A percentile compares a stretch with the other conserved stretches of the same genome.
phyloP scores from a whole-genome alignment of 1,140 invertebrate genomes.

The Berghia stephanieae region DNA sequence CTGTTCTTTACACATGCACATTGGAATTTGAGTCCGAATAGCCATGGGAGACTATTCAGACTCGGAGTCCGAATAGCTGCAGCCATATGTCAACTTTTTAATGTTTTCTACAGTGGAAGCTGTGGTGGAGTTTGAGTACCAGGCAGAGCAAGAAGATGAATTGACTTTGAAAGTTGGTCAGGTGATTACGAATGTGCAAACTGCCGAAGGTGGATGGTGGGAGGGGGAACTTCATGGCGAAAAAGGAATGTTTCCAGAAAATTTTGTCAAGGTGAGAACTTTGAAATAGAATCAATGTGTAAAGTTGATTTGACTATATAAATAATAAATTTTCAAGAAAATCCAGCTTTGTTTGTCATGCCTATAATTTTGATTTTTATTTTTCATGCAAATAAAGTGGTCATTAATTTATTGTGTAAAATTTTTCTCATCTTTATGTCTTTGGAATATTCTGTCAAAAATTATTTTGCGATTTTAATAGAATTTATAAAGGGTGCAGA shows the following conservation, averaged over 20 bases:
- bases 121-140: conserved; percentile 66
- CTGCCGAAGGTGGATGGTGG: conserved; percentile 68
- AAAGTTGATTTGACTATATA: no score
- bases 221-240: conserved; percentile 67
- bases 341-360: background rate
- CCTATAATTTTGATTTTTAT: background rate
- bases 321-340: background rate
- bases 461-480: no score
- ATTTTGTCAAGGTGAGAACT: conserved; percentile 67
- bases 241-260: conserved; percentile 69
- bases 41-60: background rate
- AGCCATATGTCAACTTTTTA: conserved; percentile 13
- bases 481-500: no score
- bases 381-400: no score
- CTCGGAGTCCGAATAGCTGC: background rate
- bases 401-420: no score
- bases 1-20: background rate
- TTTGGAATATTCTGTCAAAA: no score
- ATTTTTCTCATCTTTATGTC: no score
- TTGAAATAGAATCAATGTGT: background rate
- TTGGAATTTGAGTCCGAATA: no score
- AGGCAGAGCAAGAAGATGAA: conserved; percentile 75
- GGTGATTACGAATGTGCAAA: conserved; percentile 85
- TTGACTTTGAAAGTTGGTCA: conserved; percentile 89
- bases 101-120: conserved; percentile 59